Conservation (phyloP, 23 tunicate species). For the Halocynthia roretzi region DNA sequence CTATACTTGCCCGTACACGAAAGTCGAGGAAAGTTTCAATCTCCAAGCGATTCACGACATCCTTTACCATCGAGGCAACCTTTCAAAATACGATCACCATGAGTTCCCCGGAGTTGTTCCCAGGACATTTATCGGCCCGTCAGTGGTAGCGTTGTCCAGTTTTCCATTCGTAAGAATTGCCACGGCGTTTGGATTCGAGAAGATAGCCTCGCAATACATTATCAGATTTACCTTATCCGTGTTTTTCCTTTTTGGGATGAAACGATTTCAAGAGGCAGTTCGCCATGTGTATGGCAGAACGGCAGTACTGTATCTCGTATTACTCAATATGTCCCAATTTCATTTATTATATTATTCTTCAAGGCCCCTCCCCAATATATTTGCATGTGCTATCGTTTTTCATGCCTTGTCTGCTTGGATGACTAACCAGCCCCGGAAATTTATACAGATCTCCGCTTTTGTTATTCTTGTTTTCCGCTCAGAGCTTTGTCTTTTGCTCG, state of each 20-base stretch:
- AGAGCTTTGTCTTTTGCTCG: conserved; percentile 62
- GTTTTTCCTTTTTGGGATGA: conserved; percentile 31
- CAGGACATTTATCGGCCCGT: conserved; percentile 80
- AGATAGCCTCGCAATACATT: conserved; percentile 42
- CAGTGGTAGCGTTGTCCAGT: conserved; percentile 26
- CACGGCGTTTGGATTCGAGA: conserved; percentile 3
- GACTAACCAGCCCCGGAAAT: conserved; percentile 17
- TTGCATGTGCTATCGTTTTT: conserved; percentile 48
- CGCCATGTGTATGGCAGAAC: conserved; percentile 22
- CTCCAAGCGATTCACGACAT: conserved; percentile 93
- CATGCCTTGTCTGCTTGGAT: conserved; percentile 73
- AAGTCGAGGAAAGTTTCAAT: conserved; percentile 94
- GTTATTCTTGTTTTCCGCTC: conserved; percentile 60
- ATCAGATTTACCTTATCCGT: conserved; percentile 48
- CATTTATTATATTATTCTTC: conserved; percentile 79
- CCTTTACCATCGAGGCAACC: conserved; percentile 31
- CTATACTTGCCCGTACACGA: conserved; percentile 64
- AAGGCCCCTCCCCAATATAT: conserved; percentile 83
- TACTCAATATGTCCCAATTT: conserved; percentile 62
- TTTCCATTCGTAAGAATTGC: conserved; percentile 27
- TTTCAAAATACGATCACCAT: conserved; percentile 75
- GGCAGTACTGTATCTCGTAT: conserved; percentile 20
- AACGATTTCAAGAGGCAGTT: conserved; percentile 30
- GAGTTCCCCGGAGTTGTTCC: conserved; percentile 96
- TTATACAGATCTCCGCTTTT: conserved; percentile 63